Evolutionary conservation across 2,113 vertebrate species (phyloP), one percentile per base, ranked within the genome.

Genomic region (Paracanthobrama guichenoti): DNA sequence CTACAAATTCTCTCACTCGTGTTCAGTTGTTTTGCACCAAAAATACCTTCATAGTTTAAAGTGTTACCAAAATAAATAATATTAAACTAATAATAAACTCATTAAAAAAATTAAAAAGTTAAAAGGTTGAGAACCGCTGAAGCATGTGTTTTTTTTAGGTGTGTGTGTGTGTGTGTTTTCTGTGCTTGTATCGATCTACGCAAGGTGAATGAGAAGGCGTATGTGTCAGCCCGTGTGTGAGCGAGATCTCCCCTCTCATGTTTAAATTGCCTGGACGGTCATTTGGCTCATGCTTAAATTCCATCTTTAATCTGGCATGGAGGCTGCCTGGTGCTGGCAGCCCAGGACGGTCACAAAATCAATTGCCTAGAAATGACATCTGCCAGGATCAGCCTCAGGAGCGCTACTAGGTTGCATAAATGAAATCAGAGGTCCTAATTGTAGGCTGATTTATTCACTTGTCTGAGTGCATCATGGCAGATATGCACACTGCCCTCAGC

Each of bases 331-430:
- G 91, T 87, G 89, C 84, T 88, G 69, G 81, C 64, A 89, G 93
- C 93, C 93, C 87, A 76, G 93, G 92, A 94, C 90, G 82, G 91
- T 86, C 88, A 91, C 92, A 93, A 94, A 95, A 95, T 93, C 94
- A 94, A 95, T 94, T 94, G 94, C 89, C 90, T 94, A 93, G 93
- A 94, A 95, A 94, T 94, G 94, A 95, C 94, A 95, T 94, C 94
- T 95, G 93, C 92, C 94, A 93, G 92, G 90, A 92, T 90, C 86
- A 88, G 91, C 92, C 90, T 89, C 77, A n/a, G 84, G 92, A 93
- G 90, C 66, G 89, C 94, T 93, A 87, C 82, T 89, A 93, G 93
- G 94, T 93, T 93, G 91, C 90, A 90, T 92, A 93, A 94, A 95
- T 95, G 92, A 94, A 94, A 94, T 94, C 93, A 93, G 91, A 88